These are phyloP conservation scores for Ariopsis seemanni DNA, from an alignment of 2,113 vertebrate genomes.

Conservation along the genomic window DNA sequence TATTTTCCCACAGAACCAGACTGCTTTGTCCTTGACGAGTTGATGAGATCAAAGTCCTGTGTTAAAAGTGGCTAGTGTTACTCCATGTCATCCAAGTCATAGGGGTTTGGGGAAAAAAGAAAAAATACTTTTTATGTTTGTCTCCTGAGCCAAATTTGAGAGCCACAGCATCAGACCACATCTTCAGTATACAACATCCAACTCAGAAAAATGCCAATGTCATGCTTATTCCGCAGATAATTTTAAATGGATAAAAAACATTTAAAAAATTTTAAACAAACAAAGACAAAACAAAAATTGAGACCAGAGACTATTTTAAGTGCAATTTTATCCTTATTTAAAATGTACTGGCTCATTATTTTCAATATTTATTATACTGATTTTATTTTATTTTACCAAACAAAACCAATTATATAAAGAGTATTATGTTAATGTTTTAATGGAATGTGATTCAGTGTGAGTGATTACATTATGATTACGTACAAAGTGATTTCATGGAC, in stretches of 20 bases:
- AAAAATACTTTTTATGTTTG: neutral
- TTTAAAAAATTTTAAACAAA: neutral
- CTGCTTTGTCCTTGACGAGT: neutral
- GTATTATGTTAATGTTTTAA: neutral
- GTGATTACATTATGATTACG: neutral
- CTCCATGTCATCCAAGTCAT: slow-evolving; percentile 15
- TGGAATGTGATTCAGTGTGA: neutral
- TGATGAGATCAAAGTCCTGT: slow-evolving; percentile 28
- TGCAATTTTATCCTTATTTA: neutral
- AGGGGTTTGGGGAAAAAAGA: neutral
- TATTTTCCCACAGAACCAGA: neutral
- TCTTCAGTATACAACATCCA: neutral
- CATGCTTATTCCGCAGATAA: neutral
- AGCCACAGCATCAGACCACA: neutral
- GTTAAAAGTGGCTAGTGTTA: neutral
- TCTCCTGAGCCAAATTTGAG: neutral
- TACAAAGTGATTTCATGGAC: neutral
- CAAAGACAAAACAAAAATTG: neutral
- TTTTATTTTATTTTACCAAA: slow-evolving; percentile 2
- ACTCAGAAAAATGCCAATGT: neutral
- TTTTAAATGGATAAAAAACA: neutral
- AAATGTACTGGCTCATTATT: neutral
- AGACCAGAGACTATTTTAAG: neutral
- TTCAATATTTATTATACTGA: neutral
- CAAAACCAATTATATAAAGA: neutral